Conservation (phyloP, 1,140 invertebrate genomes). For the Oppia nitens region DNA sequence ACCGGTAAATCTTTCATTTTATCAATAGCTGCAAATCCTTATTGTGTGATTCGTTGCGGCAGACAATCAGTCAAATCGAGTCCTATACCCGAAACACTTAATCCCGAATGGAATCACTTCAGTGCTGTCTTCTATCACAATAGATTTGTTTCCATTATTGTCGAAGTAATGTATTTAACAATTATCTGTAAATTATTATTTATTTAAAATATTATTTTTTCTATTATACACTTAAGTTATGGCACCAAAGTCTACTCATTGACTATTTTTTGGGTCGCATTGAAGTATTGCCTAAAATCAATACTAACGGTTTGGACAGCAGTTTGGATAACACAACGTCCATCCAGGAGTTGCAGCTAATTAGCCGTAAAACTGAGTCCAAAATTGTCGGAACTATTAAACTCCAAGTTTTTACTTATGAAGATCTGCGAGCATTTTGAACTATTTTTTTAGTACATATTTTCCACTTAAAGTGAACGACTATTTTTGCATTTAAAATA, state of each 20-base stretch:
- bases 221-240: slow-evolving; percentile 16
- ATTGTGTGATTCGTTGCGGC: slow-evolving; percentile 38
- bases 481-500: too few relatives aligned
- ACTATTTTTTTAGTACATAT: neutral
- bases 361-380: neutral
- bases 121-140: slow-evolving; percentile 37
- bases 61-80: slow-evolving; percentile 31
- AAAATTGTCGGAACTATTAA: neutral
- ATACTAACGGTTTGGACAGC: too few relatives aligned
- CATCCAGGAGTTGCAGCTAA: neutral
- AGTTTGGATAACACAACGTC: neutral
- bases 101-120: slow-evolving; percentile 35
- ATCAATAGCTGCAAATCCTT: slow-evolving; percentile 34
- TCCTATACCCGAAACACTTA: slow-evolving; percentile 29
- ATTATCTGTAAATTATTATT: slow-evolving; percentile 24
- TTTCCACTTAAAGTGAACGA: too few relatives aligned
- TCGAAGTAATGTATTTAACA: neutral
- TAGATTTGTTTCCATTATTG: slow-evolving; percentile 22
- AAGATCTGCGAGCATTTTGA: neutral
- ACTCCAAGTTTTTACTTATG: neutral
- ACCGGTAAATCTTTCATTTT: slow-evolving; percentile 5
- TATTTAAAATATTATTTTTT: neutral
- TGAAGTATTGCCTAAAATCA: neutral
- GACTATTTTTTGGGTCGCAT: slow-evolving; percentile 13
- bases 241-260: slow-evolving; percentile 12